A percentile compares a stretch with the other conserved stretches of the same genome.
phyloP scores from a whole-genome alignment of 2,797 vertebrate genomes.

The Choloepus didactylus region DNA sequence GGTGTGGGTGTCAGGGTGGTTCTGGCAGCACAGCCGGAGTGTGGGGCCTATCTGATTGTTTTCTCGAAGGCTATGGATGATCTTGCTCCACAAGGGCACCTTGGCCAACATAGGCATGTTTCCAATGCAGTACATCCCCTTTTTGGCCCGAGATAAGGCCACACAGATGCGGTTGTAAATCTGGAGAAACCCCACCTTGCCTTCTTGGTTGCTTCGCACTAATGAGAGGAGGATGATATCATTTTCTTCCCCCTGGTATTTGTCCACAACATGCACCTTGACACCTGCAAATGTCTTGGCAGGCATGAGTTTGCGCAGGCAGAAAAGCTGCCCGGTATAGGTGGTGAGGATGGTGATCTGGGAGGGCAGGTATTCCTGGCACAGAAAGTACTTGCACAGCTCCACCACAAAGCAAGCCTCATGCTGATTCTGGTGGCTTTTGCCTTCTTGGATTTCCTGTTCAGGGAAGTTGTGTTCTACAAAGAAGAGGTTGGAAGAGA shows the following conservation, averaged over 20 bases:
- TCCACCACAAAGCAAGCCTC: slow-evolving; percentile 94
- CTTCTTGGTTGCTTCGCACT: slow-evolving; percentile 94
- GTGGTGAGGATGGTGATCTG: slow-evolving; percentile 98
- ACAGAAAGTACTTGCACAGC: slow-evolving; percentile 93
- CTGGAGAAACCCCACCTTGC: slow-evolving; percentile 94
- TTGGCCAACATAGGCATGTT: slow-evolving; percentile 92
- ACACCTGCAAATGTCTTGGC: slow-evolving; percentile 91
- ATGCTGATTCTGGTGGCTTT: slow-evolving; percentile 94
- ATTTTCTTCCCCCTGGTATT: slow-evolving; percentile 99
- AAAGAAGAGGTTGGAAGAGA: slow-evolving; percentile 94
- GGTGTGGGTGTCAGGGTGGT: slow-evolving; percentile 92
- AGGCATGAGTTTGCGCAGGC: slow-evolving; percentile 93
- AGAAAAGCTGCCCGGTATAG: slow-evolving; percentile 95
- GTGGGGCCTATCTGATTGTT: slow-evolving; percentile 89
- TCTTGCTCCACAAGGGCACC: slow-evolving; percentile 94
- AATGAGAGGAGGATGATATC: slow-evolving; percentile 96
- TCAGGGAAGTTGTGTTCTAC: slow-evolving; percentile 93
- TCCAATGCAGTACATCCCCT: slow-evolving; percentile 95
- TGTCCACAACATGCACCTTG: slow-evolving; percentile 97
- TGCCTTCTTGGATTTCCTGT: slow-evolving; percentile 93
- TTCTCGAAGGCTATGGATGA: slow-evolving; percentile 92
- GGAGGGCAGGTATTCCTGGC: slow-evolving; percentile 94
- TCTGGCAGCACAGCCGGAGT: slow-evolving; percentile 94
- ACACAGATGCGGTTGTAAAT: slow-evolving; percentile 96
- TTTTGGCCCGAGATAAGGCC: slow-evolving; percentile 96